Percentiles rank a stretch among this genome's conserved stretches.
phyloP scores from a whole-genome alignment of 2,888 invertebrate species.

The Euproctis similis region DNA sequence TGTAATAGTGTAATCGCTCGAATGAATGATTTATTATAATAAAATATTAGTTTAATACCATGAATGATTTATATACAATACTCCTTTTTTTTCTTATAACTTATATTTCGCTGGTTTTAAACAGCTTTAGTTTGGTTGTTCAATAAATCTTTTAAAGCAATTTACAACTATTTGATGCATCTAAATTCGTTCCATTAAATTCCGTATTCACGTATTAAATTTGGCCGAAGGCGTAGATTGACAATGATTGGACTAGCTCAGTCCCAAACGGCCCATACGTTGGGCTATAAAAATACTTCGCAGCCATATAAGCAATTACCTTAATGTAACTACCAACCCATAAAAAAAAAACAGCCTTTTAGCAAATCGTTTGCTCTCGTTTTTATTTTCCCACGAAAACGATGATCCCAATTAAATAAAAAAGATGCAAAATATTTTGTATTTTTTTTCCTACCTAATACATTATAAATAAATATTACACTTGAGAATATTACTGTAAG shows the following conservation, averaged over 20 bases:
- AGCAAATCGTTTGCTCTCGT: slow-evolving; percentile 52
- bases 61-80: slow-evolving; percentile 23
- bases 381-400: slow-evolving; percentile 50
- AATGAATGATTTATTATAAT: slow-evolving; percentile 18
- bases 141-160: slow-evolving; percentile 57
- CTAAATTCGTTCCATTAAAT: slow-evolving; percentile 61
- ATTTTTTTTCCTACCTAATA: too few relatives aligned
- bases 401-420: slow-evolving; percentile 61
- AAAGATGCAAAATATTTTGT: slow-evolving; percentile 36
- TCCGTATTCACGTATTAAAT: slow-evolving; percentile 56
- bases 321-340: slow-evolving; percentile 70
- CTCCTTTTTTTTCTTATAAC: too few relatives aligned
- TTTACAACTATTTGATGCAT: slow-evolving; percentile 51
- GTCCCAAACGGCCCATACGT: slow-evolving; percentile 57
- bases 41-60: slow-evolving; percentile 19
- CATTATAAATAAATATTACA: slow-evolving; percentile 26
- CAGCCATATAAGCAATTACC: slow-evolving; percentile 67
- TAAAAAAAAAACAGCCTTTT: slow-evolving; percentile 66
- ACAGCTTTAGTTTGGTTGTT: slow-evolving; percentile 45
- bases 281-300: slow-evolving; percentile 66
- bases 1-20: slow-evolving; percentile 18
- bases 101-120: too few relatives aligned
- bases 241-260: slow-evolving; percentile 59
- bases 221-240: slow-evolving; percentile 52
- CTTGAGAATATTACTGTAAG: slow-evolving; percentile 26